A percentile compares a stretch with the other conserved stretches of the same genome.
phyloP scores from a whole-genome alignment of 23 tunicate genomes.

The Ascidia mentula region DNA sequence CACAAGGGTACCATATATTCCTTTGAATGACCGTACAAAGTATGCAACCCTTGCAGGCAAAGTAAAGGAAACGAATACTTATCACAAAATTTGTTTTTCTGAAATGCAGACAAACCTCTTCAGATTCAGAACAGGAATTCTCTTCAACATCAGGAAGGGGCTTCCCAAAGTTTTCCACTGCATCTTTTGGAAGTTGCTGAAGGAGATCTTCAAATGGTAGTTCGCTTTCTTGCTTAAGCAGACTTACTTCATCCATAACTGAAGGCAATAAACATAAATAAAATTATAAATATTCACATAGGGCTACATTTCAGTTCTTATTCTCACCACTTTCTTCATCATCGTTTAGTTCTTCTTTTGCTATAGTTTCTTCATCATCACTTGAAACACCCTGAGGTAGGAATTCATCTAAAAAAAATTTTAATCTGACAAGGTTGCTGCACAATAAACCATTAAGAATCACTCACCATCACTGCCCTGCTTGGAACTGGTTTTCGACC shows the following conservation, averaged over 20 bases:
- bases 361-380: slow-evolving; percentile 93
- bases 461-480: slow-evolving; percentile 73
- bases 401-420: slow-evolving; percentile 61
- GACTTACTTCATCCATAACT: slow-evolving; percentile 45
- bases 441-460: not conserved
- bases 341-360: slow-evolving; percentile 53
- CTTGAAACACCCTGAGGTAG: slow-evolving; percentile 83
- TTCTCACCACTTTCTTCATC: slow-evolving; percentile 47
- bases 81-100: not conserved
- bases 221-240: slow-evolving; percentile 76
- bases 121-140: not conserved
- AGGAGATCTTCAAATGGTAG: slow-evolving; percentile 76
- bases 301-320: no score
- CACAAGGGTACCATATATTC: not conserved
- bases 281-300: no score
- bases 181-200: slow-evolving; percentile 58
- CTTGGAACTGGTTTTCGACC: slow-evolving; percentile 47
- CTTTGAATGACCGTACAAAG: slow-evolving; percentile 22
- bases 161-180: slow-evolving; percentile 66
- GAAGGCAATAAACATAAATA: no score
- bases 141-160: slow-evolving; percentile 42
- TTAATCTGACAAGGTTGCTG: not conserved
- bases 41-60: slow-evolving; percentile 11
- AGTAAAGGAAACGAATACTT: slow-evolving; percentile 3
- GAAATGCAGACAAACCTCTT: not conserved